Conservation (phyloP, 2,888 invertebrate genomes). For the Leptinotarsa peninsularis region DNA sequence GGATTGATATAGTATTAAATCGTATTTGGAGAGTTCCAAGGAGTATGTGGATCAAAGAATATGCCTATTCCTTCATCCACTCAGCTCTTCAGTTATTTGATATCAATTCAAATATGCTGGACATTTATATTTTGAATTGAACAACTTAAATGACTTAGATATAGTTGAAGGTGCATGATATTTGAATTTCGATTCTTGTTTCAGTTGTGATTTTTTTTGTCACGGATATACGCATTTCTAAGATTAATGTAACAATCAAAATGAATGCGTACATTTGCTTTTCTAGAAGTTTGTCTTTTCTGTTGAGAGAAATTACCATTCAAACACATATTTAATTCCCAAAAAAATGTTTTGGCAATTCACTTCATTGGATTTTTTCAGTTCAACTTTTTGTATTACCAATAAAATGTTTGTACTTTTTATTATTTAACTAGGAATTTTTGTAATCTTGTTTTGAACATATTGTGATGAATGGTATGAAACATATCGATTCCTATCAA, state of each 20-base stretch:
- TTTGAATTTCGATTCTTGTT: neutral
- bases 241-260: neutral
- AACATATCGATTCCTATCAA: neutral
- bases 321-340: no score
- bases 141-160: neutral
- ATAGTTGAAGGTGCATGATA: neutral
- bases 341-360: neutral
- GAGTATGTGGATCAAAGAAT: neutral
- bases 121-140: neutral
- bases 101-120: neutral
- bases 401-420: neutral
- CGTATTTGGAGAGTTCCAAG: neutral
- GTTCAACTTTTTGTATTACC: neutral
- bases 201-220: neutral
- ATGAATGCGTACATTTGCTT: neutral
- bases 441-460: neutral
- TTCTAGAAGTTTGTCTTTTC: neutral
- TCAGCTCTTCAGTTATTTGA: neutral
- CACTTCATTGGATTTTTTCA: neutral
- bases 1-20: neutral
- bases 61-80: neutral
- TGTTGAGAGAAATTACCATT: no score
- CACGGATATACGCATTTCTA: neutral
- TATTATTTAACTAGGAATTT: slow-evolving; percentile 2
- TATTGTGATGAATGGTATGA: slow-evolving; percentile 14